Evolutionary conservation across 2,888 invertebrate species (phyloP), one percentile per base, ranked within the genome.

Genomic region (Chymomyza procnemis): DNA sequence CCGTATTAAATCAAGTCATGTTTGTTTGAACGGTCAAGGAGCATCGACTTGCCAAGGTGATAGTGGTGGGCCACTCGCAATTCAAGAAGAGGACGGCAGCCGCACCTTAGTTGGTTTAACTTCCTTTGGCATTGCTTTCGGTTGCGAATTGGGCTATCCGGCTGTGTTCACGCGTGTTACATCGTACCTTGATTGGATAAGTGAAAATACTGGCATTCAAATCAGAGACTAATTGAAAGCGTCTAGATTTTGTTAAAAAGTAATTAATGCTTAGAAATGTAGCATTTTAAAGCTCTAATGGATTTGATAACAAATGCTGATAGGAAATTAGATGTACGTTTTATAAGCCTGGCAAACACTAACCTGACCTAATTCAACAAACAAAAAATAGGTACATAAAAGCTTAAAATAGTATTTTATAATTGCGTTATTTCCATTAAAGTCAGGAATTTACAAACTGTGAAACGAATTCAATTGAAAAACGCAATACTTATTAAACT

Each of bases 91-190:
- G 34, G 64, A 66, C 2, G 47, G 67, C 69, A 8, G 26, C 50
- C 63, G 69, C 55, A 30, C 74, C 2, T 48, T 84, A 46, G 80
- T 88, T n/a, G 89, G 89, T 18, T 54, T 82, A 46, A 80, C 85
- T 14, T 89, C 89, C 3, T 89, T 80, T 30, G 88, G 89, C 18
- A 67, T 75, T 4, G 41, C 77, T 3, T 9, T 67, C 22, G 88
- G 88, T 58, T 89, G 89, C 52, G 79, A 80, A 60, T 68, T 61
- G 59, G 80, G 83, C 14, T 87, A 61, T n/a, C 89, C 88, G n/a
- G 80, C 78, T 5, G 88, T 77, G 14, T 88, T 85, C 64, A 89
- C 89, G 0, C 75, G 88, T 0, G 64, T 88, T 0, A 79, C 83
- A n/a, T 76, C 72, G 61, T 88, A 78, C 55, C 71, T 87, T 56